phyloP scores from a whole-genome alignment of 1,140 invertebrate species.

The Psilanteris sp. region DNA sequence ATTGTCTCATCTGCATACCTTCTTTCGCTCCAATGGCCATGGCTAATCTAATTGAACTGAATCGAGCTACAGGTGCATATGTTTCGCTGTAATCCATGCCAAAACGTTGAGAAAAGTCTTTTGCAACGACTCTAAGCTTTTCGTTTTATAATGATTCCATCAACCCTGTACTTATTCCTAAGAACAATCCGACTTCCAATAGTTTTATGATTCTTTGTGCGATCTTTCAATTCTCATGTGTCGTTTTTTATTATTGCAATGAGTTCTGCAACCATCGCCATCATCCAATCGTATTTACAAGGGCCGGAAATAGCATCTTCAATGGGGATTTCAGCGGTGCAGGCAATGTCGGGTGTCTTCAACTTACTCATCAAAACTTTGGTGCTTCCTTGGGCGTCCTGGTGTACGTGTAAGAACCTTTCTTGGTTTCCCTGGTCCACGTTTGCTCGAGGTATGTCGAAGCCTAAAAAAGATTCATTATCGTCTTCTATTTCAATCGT shows the following conservation, averaged over 20 bases:
- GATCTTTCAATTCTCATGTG: conserved; percentile 65
- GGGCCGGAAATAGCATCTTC: conserved; percentile 60
- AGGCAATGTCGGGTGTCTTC: conserved; percentile 21
- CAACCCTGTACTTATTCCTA: not conserved
- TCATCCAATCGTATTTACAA: conserved; percentile 67
- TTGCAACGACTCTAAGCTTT: conserved; percentile 58
- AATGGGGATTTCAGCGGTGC: conserved; percentile 47
- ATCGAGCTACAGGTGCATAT: too few relatives aligned
- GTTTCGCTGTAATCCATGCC: too few relatives aligned
- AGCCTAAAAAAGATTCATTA: too few relatives aligned
- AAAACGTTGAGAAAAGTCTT: conserved; percentile 48
- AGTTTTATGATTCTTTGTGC: not conserved
- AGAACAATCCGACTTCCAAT: conserved; percentile 3
- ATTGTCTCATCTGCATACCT: too few relatives aligned
- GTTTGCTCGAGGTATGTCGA: not conserved
- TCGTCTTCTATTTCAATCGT: too few relatives aligned
- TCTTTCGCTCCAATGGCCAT: too few relatives aligned
- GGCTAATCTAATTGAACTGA: too few relatives aligned
- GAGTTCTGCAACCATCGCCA: conserved; percentile 69
- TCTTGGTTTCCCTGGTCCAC: too few relatives aligned
- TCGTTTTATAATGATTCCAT: not conserved
- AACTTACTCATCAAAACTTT: too few relatives aligned
- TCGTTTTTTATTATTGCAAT: conserved; percentile 66
- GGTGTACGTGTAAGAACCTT: too few relatives aligned
- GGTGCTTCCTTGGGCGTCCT: too few relatives aligned